A percentile compares a stretch with the other conserved stretches of the same genome.
Evolutionary conservation across 2,797 vertebrate species (phyloP).

Genomic region (Danio aesculapii): DNA sequence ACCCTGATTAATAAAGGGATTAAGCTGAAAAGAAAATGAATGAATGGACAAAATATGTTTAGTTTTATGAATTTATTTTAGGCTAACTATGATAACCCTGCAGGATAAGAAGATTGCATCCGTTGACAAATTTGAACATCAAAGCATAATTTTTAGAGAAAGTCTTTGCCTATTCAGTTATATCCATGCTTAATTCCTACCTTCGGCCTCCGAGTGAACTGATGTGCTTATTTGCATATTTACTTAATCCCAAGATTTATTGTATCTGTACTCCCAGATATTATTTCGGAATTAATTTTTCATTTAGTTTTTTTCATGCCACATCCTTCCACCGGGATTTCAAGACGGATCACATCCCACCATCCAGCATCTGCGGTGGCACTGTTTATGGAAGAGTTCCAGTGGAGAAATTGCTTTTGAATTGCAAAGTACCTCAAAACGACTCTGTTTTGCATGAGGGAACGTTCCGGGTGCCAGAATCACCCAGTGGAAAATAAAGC

Average conservation of each 20-base stretch:
- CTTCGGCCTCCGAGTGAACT: not conserved
- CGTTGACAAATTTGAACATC: not conserved
- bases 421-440: conserved; percentile 61
- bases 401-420: conserved; percentile 61
- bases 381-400: conserved; percentile 61
- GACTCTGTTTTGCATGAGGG: conserved; percentile 61
- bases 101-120: not conserved
- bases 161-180: not conserved
- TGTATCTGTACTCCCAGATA: conserved; percentile 62
- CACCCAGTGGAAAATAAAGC: conserved; percentile 45
- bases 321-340: conserved; percentile 54
- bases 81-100: no score
- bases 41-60: no score
- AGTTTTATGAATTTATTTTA: no score
- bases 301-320: conserved; percentile 1
- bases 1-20: no score
- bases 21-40: no score
- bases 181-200: not conserved
- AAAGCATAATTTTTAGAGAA: not conserved
- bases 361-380: conserved; percentile 65
- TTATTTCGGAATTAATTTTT: conserved; percentile 51
- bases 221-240: not conserved
- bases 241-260: conserved; percentile 62
- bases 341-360: conserved; percentile 53
- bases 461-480: conserved; percentile 64